Conservation (phyloP, 2,113 vertebrate species). For the Genyomyrus donnyi region DNA sequence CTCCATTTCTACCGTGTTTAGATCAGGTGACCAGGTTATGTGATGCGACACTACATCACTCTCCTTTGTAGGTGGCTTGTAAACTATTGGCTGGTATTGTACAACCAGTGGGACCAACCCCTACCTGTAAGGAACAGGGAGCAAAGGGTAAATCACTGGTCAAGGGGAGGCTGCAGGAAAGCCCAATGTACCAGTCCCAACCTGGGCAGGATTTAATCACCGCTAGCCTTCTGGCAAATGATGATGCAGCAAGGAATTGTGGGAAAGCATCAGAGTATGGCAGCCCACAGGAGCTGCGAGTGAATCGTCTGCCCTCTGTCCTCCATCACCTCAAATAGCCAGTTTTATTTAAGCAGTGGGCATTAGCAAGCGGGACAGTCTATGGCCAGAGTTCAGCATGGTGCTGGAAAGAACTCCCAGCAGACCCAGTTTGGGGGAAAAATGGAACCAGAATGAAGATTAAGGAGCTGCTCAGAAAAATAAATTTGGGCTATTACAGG, state of each 20-base stretch:
- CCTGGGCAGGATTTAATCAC: neutral
- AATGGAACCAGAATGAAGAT: neutral
- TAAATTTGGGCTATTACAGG: neutral
- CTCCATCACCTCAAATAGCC: conserved; percentile 11
- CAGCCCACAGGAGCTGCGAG: neutral
- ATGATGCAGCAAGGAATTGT: neutral
- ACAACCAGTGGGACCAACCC: neutral
- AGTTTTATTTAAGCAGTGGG: conserved; percentile 25
- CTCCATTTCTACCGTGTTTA: neutral
- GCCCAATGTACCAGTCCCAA: neutral
- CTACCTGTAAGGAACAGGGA: neutral
- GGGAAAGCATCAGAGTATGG: neutral
- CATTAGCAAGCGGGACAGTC: neutral
- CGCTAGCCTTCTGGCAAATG: neutral
- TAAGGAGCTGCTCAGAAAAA: neutral
- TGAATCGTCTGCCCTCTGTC: neutral
- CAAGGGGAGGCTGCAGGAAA: too few relatives aligned
- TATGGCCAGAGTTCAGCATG: neutral
- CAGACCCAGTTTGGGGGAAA: neutral
- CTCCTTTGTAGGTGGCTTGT: neutral
- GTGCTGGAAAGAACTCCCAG: neutral
- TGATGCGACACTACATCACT: neutral
- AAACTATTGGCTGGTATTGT: neutral
- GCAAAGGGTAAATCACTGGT: neutral
- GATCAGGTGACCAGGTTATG: neutral